Evolutionary conservation across 2,888 invertebrate genomes (phyloP), one percentile per base, ranked within the genome.

Genomic region (Galerucella nymphaeae): DNA sequence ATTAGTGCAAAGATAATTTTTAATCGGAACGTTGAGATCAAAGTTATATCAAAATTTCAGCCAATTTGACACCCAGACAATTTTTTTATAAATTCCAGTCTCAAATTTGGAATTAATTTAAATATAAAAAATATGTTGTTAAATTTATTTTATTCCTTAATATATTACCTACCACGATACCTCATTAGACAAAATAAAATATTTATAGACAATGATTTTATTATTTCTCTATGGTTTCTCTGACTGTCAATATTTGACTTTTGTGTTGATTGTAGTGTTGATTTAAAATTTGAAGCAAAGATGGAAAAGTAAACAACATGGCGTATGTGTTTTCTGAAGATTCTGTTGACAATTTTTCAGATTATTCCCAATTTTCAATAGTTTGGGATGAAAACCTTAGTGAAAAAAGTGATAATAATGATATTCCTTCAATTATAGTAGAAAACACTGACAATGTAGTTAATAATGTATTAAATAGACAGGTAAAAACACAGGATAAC

Each of bases 291-390:
- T 20, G 20, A 58, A 20, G 18, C 55, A 59, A 70, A 65, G 42
- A 70, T 65, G 45, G 66, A 69, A 75, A 76, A 77, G 75, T 80
- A 81, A 81, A 82, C 80, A 82, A 82, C 80, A 83, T 83, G 83
- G 82, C 82, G 82, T 79, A 80, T 61, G 70, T 77, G 66, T 72
- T 79, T 75, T 82, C 81, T 71, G 82, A 82, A 67, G 81, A 82
- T 74, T 83, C 81, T 65, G 81, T 78, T 71, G 83, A 81, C 74
- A 79, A 82, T 79, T 82, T 81, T 77, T 83, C 83, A 23, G 80
- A 80, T 79, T 79, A 77, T 76, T 82, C 82, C 58, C 79, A 80
- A 77, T 82, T 75, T 76, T 82, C 82, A 13, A 64, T 79, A 63
- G 73, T 78, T 30, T 81, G 78, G 72, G 81, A 81, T 53, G 78